These are phyloP conservation scores for Halocynthia aurantium DNA, from an alignment of 23 tunicate species.

Conservation along the genomic window DNA sequence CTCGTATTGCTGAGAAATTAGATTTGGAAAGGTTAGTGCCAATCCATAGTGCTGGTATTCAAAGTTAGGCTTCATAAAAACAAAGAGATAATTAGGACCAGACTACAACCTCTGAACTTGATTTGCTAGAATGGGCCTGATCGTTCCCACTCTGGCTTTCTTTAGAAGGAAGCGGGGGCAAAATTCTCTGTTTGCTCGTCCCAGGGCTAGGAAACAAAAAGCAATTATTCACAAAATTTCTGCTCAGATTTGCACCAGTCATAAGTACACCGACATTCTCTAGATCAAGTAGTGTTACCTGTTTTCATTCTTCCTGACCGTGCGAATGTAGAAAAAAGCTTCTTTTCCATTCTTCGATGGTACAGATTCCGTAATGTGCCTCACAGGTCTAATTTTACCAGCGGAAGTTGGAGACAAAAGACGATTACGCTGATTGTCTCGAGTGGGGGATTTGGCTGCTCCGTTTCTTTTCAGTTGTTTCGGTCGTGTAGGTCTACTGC, in stretches of 20 bases:
- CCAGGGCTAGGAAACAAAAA: constrained; percentile 13
- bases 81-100: too few species aligned
- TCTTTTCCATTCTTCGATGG: constrained; percentile 24
- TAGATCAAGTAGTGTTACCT: not conserved
- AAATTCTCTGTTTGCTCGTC: constrained; percentile 21
- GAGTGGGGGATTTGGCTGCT: constrained; percentile 19
- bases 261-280: not conserved
- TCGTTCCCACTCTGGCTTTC: not conserved
- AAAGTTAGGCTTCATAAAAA: too few species aligned
- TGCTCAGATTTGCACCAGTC: too few species aligned
- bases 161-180: constrained; percentile 6
- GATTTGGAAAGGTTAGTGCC: not conserved
- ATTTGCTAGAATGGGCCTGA: too few species aligned
- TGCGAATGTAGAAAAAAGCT: constrained; percentile 12
- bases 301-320: constrained; percentile 24
- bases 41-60: too few species aligned
- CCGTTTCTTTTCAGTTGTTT: constrained; percentile 18
- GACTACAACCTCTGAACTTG: too few species aligned
- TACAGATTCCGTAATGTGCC: constrained; percentile 22
- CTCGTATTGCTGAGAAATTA: not conserved
- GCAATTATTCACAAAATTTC: not conserved
- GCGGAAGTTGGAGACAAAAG: constrained; percentile 13
- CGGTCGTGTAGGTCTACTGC: constrained; percentile 12
- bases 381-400: not conserved
- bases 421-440: not conserved